Percentiles rank a stretch among this genome's conserved stretches.
Conservation (phyloP, 2,888 invertebrate species). For the Nomada fabriciana region DNA sequence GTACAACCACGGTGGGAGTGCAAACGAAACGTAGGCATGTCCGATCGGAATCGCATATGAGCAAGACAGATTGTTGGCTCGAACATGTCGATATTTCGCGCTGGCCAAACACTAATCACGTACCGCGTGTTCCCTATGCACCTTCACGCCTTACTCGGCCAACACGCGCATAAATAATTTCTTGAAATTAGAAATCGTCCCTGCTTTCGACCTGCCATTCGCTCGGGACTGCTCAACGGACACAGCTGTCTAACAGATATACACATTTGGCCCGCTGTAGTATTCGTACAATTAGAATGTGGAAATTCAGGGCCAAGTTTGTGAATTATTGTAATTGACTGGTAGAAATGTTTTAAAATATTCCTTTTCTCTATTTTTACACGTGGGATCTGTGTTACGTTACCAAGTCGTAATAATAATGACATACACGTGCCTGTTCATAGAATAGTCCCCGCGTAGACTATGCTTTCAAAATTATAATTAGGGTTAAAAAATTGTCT, state of each 20-base stretch:
- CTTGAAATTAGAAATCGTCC: slow-evolving; percentile 58
- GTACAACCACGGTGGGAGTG: slow-evolving; percentile 61
- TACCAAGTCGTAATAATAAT: too few relatives aligned
- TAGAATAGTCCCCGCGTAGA: too few relatives aligned
- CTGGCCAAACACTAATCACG: slow-evolving; percentile 60
- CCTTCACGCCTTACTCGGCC: slow-evolving; percentile 3
- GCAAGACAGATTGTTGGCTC: slow-evolving; percentile 45
- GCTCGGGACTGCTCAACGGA: background rate
- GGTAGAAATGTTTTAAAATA: too few relatives aligned
- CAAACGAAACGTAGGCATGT: slow-evolving; percentile 61
- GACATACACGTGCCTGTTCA: too few relatives aligned
- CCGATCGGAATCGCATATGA: slow-evolving; percentile 73
- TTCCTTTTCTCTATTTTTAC: too few relatives aligned
- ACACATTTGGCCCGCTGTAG: background rate
- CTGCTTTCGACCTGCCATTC: slow-evolving; percentile 26
- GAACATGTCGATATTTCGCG: slow-evolving; percentile 60
- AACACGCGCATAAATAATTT: slow-evolving; percentile 47
- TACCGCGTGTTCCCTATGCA: slow-evolving; percentile 62
- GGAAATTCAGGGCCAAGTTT: too few relatives aligned
- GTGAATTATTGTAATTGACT: too few relatives aligned
- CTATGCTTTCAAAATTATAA: too few relatives aligned
- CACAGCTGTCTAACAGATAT: background rate
- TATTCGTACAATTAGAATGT: too few relatives aligned
- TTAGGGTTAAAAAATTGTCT: too few relatives aligned
- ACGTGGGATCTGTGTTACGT: too few relatives aligned